Base-by-base conservation (phyloP, 2,797 vertebrate species). In the Sebastes nivosus region DNA sequence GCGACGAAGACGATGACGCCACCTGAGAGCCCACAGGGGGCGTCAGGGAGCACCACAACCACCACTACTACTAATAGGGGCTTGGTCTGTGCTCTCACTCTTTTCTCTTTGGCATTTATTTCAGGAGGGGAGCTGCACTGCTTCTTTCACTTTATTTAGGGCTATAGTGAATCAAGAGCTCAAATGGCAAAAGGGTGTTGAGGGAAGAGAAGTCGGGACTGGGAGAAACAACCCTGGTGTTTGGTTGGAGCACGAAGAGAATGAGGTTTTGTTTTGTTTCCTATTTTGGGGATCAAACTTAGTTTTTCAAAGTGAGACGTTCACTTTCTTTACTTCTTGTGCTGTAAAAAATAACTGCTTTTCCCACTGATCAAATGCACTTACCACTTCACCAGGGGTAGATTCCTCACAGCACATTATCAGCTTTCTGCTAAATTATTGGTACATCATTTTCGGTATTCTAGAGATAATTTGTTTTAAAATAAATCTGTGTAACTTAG, bases 1-100 rank as follows among this genome's bases (percentile, higher is more conserved):
- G 97, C 10, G 98, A 98, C 76, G 97, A 97, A 72, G 97, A 97
- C 71, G 97, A 97, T 71, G 95, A 97, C 38, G 96, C 97, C 80
- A 98, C 98, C 95, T 99, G 98, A 98, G 82, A 81, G 83, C 72
- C 67, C 16, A 2, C 61, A 2, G 95, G 82, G 63, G 84, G 61
- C 24, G 16, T 72, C 67, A 11, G 80, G 83, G 91, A 89, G 93
- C 85, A 64, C 81, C 72, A 22, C 80, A 14, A 38, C 36, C 36
- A 38, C 36, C 67, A 38, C 52, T 55, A 46, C 52, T 55, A 36
- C 46, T 11, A 64, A 55, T 52, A 52, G 85, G 64, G 82, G 82
- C 59, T 88, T 91, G 88, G 80, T 93, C 93, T 95, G 92, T 83
- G 91, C 90, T 95, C 92, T 88, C 77, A 82, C 82, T 87, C 83